Conservation (phyloP, 2,888 invertebrate genomes). For the Flexamia atlantica region DNA sequence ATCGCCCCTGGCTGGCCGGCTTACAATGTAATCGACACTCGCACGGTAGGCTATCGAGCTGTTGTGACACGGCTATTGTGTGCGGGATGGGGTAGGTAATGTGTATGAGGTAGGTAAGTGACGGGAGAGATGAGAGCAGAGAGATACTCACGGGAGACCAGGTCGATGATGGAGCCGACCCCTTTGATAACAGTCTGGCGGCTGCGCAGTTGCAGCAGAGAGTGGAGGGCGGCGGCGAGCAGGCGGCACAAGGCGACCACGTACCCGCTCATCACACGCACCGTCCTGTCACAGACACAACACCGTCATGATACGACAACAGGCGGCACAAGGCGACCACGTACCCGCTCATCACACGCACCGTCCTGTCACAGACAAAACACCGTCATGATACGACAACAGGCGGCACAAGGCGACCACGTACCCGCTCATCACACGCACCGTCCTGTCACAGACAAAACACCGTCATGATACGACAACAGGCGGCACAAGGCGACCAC, state of each 20-base stretch:
- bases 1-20: no score
- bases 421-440: no score
- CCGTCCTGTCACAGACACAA: conserved; percentile 65
- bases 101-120: not conserved
- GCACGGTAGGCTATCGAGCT: no score
- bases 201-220: conserved; percentile 44
- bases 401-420: no score
- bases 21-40: no score
- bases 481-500: no score
- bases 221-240: conserved; percentile 66
- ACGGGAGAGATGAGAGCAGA: not conserved
- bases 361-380: no score
- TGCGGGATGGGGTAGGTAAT: not conserved
- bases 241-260: conserved; percentile 61
- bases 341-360: no score
- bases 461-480: no score
- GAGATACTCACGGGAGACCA: conserved; percentile 24
- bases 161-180: conserved; percentile 9
- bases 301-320: not conserved
- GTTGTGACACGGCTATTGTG: no score
- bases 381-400: no score
- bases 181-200: conserved; percentile 32
- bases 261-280: conserved; percentile 65
- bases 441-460: no score
- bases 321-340: not conserved